Percentiles rank a stretch among this genome's conserved stretches.
Evolutionary conservation across 2,113 vertebrate genomes (phyloP).

Genomic region (Oceanites oceanicus): DNA sequence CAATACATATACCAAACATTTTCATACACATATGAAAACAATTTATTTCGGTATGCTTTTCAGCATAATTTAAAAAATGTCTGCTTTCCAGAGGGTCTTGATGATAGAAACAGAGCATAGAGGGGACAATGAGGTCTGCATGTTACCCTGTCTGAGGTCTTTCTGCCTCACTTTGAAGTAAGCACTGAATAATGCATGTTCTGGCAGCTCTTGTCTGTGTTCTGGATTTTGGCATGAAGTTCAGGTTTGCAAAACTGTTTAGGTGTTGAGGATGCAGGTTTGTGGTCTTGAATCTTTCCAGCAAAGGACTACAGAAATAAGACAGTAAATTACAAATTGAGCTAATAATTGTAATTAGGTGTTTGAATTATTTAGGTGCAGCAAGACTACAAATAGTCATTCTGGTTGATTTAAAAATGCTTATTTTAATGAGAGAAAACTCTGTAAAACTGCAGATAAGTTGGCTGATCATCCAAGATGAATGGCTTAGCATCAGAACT

Average conservation of each 20-base stretch:
- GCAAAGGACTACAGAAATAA: not conserved
- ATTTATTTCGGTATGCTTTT: not conserved
- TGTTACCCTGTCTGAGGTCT: not conserved
- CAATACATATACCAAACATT: not conserved
- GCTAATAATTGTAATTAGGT: no score
- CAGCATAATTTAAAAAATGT: not conserved
- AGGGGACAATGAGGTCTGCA: not conserved
- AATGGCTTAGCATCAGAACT: not conserved
- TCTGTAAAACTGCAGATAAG: not conserved
- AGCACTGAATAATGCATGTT: not conserved
- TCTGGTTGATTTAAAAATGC: not conserved
- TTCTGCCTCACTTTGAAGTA: not conserved
- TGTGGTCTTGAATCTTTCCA: not conserved
- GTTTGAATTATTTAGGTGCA: not conserved
- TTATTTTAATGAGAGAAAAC: not conserved
- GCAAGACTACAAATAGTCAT: not conserved
- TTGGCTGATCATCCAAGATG: not conserved
- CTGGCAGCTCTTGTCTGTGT: not conserved
- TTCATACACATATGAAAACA: not conserved
- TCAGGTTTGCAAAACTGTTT: not conserved
- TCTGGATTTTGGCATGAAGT: not conserved
- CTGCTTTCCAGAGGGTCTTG: not conserved
- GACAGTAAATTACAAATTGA: not conserved
- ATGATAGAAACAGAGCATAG: not conserved
- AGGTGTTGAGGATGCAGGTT: not conserved